A percentile compares a stretch with the other conserved stretches of the same genome.
Conservation (phyloP, 2,797 vertebrate genomes). For the Sebastes itinus region DNA sequence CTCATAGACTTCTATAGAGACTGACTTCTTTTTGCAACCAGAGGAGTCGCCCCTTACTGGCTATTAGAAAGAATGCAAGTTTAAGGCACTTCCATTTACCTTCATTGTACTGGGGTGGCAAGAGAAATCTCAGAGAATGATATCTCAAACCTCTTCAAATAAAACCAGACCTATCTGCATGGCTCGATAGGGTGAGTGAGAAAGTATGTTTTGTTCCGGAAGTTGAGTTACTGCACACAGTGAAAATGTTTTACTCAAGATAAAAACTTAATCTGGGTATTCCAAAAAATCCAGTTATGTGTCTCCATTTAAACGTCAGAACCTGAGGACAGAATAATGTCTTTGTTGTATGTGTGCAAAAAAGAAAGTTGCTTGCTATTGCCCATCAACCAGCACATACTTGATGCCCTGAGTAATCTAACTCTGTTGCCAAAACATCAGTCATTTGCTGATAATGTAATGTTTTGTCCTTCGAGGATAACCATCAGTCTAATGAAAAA, state of each 20-base stretch:
- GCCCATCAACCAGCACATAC: background rate
- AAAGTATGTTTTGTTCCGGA: background rate
- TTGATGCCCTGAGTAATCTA: background rate
- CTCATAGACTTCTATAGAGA: too few relatives aligned
- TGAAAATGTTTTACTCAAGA: conserved; percentile 3
- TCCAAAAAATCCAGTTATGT: background rate
- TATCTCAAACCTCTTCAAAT: background rate
- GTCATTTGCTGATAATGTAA: background rate
- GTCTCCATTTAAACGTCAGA: background rate
- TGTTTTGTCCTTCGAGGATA: conserved; percentile 21
- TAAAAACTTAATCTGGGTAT: background rate
- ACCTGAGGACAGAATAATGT: background rate
- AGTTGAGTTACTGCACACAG: background rate
- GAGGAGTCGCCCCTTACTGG: too few relatives aligned
- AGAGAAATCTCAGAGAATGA: background rate
- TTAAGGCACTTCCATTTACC: background rate
- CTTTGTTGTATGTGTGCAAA: background rate
- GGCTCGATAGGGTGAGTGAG: background rate
- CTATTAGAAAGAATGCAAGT: too few relatives aligned
- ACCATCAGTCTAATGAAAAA: conserved; percentile 44
- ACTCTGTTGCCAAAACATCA: conserved; percentile 27
- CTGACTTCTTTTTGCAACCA: too few relatives aligned
- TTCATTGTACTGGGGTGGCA: background rate
- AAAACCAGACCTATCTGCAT: background rate
- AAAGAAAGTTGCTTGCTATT: background rate